Evolutionary conservation across 2,113 vertebrate genomes (phyloP), one percentile per base, ranked within the genome.

Genomic region (Centrocercus urophasianus): DNA sequence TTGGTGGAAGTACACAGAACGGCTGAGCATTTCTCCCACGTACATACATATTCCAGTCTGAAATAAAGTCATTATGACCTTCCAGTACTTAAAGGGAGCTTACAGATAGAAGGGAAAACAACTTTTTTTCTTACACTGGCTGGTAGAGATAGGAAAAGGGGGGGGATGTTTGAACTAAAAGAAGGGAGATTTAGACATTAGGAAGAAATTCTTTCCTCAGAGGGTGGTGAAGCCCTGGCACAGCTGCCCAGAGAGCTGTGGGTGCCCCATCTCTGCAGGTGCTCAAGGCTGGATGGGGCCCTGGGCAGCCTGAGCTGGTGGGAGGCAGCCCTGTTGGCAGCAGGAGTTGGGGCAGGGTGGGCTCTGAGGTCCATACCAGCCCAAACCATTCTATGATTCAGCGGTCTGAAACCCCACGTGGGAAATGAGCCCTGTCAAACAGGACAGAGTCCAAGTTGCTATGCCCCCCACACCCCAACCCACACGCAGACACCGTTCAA

Each of bases 1-100:
- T 1, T 48, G 22, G 40, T 34, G 25, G 24, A 90, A 71, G 61
- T 24, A 40, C 1, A 47, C 6, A 32, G 67, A 85, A 79, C 0
- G 5, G 21, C 47, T 34, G 15, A 76, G 12, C 12, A 52, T 13
- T 16, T 74, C 24, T 13, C 10, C 4, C 0, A 13, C 1, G 0
- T 24, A 32, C 10, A 52, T 13, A 40, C 3, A 6, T 21, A 19
- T 6, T 22, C 17, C 30, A 13, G 17, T 11, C 21, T 28, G 30
- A 76, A 83, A 40, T 15, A 42, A 70, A 79, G 43, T 57, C 63
- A 47, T n/a, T 59, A 42, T 10, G 4, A 22, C 45, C 15, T 57
- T 32, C 54, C 54, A 32, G 17, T 57, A 57, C 10, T 32, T 57
- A 19, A 32, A 57, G 30, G 30, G 30, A 57, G 54, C 54, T 57